Evolutionary conservation across 2,113 vertebrate species (phyloP), one percentile per base, ranked within the genome.

Genomic region (Malurus elegans): DNA sequence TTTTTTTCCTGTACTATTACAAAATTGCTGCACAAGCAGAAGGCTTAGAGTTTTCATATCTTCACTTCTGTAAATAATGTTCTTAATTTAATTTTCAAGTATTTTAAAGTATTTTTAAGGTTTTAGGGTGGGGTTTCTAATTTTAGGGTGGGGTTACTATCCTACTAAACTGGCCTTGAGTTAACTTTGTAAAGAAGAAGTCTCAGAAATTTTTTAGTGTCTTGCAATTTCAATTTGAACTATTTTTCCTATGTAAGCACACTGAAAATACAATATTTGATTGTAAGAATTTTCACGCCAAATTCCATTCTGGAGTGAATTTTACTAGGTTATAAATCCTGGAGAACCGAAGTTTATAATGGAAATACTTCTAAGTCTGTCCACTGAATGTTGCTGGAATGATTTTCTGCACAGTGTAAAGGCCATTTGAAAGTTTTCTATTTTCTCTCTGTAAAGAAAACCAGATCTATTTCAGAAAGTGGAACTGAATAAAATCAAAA

Each of bases 191-290:
- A 29, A 65, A 74, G 60, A 72, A 80, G 36, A 60, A 54, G 23
- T 44, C 11, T 82, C 45, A 54, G 15, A 73, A 45, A 85, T 36
- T 29, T 82, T 85, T 86, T 92, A 71, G 58, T 53, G 50, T 25
- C 25, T 73, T 80, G 15, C 6, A 76, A 56, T 26, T 89, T 83
- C 7, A 8, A 19, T 90, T 79, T 14, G 1, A 79, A 79, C 7
- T 61, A 6, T 65, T 82, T 82, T 74, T 36, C 26, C 11, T 57
- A 6, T 45, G 3, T 60, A 79, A 66, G 12, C 57, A 25, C 24
- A 51, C 82, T 90, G 92, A 95, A 97, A 97, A 75, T 95, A 73
- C 17, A 76, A 8, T 44, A 79, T 40, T 53, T 82, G 38, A 83
- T 82, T 71, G 47, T 89, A 56, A 93, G 40, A 50, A 84, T 80